Percentiles rank a stretch among this genome's conserved stretches.
phyloP scores from a whole-genome alignment of 2,113 vertebrate genomes.

The Galemys pyrenaicus region DNA sequence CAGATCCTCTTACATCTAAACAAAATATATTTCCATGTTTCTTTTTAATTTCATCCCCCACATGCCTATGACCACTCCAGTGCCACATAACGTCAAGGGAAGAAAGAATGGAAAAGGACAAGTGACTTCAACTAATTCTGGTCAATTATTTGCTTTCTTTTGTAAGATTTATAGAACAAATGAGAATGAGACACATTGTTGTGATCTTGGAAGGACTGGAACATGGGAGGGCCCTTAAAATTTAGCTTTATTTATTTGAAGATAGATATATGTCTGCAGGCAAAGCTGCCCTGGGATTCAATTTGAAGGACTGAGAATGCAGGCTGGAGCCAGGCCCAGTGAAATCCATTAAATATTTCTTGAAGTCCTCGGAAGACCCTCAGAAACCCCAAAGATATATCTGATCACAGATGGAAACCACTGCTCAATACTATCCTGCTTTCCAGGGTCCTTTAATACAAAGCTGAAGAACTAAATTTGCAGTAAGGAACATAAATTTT shows the following conservation, averaged over 20 bases:
- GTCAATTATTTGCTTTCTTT: not conserved
- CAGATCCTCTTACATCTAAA: not conserved
- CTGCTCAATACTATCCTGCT: not conserved
- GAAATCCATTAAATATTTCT: not conserved
- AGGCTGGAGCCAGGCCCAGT: not conserved
- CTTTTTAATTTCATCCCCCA: not conserved
- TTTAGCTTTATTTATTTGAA: not conserved
- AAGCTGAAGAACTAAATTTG: not conserved
- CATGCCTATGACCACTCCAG: not conserved
- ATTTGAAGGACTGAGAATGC: not conserved
- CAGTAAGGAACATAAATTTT: conserved; percentile 21
- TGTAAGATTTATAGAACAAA: not conserved
- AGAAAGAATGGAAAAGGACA: not conserved
- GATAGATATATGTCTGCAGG: not conserved
- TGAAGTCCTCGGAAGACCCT: not conserved
- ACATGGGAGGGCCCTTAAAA: not conserved
- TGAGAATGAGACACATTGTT: not conserved
- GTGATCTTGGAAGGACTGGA: not conserved
- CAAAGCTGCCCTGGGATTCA: not conserved
- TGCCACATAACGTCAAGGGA: not conserved
- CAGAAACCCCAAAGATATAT: not conserved
- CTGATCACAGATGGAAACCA: not conserved
- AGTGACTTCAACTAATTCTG: not conserved
- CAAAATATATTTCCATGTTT: not conserved
- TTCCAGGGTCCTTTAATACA: not conserved